phyloP scores from a whole-genome alignment of 1,140 invertebrate genomes.

The Drosophila leontia region DNA sequence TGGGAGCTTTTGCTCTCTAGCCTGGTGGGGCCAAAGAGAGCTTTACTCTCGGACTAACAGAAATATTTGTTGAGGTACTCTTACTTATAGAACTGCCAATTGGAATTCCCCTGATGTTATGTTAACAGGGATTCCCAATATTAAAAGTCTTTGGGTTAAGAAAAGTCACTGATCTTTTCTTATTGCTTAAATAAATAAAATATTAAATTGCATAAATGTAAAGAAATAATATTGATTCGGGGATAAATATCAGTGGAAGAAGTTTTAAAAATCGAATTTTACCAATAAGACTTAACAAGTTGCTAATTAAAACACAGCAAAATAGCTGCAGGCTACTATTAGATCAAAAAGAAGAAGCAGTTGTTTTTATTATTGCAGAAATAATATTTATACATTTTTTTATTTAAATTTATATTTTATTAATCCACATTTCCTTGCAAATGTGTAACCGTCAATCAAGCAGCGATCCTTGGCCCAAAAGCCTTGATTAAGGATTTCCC shows the following conservation, averaged over 20 bases:
- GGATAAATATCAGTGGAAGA: background rate
- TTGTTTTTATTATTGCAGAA: no score
- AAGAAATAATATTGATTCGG: background rate
- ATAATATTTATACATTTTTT: background rate
- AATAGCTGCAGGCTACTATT: background rate
- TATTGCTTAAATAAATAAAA: background rate
- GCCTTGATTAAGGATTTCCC: background rate
- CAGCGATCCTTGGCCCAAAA: background rate
- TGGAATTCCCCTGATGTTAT: background rate
- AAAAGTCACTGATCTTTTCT: background rate
- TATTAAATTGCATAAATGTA: background rate
- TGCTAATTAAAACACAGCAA: background rate
- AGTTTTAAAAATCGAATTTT: background rate
- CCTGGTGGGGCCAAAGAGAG: background rate
- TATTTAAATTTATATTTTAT: no score
- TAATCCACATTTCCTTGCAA: background rate
- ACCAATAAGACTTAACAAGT: no score
- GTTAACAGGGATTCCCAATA: background rate
- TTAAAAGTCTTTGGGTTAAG: background rate
- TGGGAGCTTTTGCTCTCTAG: background rate
- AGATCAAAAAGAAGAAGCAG: background rate
- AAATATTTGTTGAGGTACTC: background rate
- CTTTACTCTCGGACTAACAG: background rate
- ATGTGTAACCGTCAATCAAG: no score
- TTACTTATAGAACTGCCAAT: background rate